Percentiles rank a stretch among this genome's conserved stretches.
These are phyloP conservation scores for Mobula hypostoma DNA, from an alignment of 2,113 vertebrate species.

Conservation along the genomic window DNA sequence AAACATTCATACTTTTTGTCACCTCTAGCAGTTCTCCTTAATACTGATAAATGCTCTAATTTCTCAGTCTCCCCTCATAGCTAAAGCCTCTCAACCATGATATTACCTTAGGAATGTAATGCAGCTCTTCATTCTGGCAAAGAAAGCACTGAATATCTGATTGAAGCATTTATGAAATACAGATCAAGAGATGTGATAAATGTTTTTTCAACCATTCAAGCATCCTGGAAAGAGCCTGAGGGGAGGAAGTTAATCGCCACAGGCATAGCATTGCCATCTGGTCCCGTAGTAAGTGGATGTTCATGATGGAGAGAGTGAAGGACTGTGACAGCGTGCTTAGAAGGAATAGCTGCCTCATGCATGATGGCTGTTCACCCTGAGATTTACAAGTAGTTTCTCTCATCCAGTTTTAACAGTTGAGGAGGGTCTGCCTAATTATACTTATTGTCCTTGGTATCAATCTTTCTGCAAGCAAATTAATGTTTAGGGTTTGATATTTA, in stretches of 20 bases:
- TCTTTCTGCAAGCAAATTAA: background rate
- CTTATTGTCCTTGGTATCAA: background rate
- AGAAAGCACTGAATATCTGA: background rate
- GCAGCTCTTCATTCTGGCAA: background rate
- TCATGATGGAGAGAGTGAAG: background rate
- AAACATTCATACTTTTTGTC: background rate
- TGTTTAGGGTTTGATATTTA: background rate
- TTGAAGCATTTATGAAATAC: background rate
- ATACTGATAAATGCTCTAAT: background rate
- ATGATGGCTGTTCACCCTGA: too few species aligned
- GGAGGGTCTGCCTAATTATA: background rate
- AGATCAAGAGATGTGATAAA: background rate
- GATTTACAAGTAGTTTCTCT: background rate
- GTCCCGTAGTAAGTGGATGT: background rate
- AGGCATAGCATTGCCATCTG: background rate
- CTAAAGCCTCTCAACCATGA: background rate
- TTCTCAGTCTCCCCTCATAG: background rate
- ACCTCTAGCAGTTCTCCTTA: background rate
- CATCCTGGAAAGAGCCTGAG: background rate
- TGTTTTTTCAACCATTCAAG: too few species aligned
- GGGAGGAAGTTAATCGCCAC: background rate
- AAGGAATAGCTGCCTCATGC: background rate
- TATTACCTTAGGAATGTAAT: conserved; percentile 7
- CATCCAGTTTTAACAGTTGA: background rate
- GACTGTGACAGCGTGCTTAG: background rate